These are phyloP conservation scores for Strigamia transsilvanica DNA, from an alignment of 2,888 invertebrate species.

Conservation along the genomic window DNA sequence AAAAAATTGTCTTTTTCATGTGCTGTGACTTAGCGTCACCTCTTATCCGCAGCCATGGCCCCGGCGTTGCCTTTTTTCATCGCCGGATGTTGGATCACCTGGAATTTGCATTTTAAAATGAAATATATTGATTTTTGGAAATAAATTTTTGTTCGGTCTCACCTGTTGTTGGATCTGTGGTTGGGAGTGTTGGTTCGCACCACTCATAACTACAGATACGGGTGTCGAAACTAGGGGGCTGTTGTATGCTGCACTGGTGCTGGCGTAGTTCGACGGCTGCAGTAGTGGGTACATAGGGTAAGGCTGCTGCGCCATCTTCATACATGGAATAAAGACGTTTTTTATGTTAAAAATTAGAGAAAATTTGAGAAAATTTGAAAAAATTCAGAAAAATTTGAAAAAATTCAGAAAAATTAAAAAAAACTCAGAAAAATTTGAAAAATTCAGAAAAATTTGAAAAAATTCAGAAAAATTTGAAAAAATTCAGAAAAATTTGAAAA, in stretches of 20 bases:
- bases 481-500: too few relatives aligned
- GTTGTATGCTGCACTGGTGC: neutral
- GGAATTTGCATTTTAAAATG: neutral
- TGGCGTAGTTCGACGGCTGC: neutral
- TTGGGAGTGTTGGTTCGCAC: neutral
- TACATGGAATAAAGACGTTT: neutral
- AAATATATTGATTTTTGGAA: neutral
- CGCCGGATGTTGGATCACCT: neutral
- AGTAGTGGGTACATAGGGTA: constrained; percentile 10
- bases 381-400: neutral
- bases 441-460: too few relatives aligned
- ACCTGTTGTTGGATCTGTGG: neutral
- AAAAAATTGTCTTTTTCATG: constrained; percentile 11
- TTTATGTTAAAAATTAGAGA: too few relatives aligned
- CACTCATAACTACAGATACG: constrained; percentile 12
- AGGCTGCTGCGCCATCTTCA: constrained; percentile 11
- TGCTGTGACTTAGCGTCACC: neutral
- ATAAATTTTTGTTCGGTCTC: neutral
- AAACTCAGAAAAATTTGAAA: too few relatives aligned
- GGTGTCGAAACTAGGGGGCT: neutral
- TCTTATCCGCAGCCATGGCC: neutral
- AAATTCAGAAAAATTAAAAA: too few relatives aligned
- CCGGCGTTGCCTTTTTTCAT: neutral
- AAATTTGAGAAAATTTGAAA: neutral
- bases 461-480: too few relatives aligned